Base-by-base conservation (phyloP, 2,797 vertebrate genomes). In the Hybognathus amarus region DNA sequence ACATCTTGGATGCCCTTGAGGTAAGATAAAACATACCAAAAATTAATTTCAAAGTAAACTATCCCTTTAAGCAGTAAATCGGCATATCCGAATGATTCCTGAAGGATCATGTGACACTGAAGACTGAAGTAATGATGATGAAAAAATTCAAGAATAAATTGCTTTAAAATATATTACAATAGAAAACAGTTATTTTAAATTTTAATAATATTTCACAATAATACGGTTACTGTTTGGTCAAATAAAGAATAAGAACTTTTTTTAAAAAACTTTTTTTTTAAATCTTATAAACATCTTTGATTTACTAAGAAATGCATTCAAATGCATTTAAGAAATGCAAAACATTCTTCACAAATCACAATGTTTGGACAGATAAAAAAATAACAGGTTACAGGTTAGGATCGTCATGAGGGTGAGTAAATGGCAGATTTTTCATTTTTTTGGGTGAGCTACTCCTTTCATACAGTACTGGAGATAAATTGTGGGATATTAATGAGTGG, bases 401-500 rank as follows among this genome's bases (percentile, higher is more conserved):
- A 73, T 22, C 6, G 1, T 33, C 27, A 47, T 20, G 2, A 50
- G 24, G 15, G 42, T 20, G 42, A 15, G 18, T 74, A n/a, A 54
- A 74, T 54, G 3, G 54, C 70, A 15, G 30, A 54, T 22, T 74
- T 22, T 30, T 40, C 85, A 83, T 87, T 85, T 89, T n/a, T 86
- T 27, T 22, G 47, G 38, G 11, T 27, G 69, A 47, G 47, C 70
- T 66, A 11, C 50, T 47, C 22, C 56, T 82, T 82, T 50, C 70
- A 50, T 73, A 64, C 27, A 66, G 80, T 64, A 66, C 22, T 38
- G 4, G 33, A 30, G 59, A 75, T 30, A 20, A 40, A 66, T 75
- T 66, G 71, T 67, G 70, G 40, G 68, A 66, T 67, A 67, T 52
- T 78, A 71, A 85, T 85, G 90, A 86, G 87, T 88, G 83, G 74